Evolutionary conservation across 2,797 vertebrate species (phyloP), one percentile per base, ranked within the genome.

Genomic region (Macropus fuliginosus): DNA sequence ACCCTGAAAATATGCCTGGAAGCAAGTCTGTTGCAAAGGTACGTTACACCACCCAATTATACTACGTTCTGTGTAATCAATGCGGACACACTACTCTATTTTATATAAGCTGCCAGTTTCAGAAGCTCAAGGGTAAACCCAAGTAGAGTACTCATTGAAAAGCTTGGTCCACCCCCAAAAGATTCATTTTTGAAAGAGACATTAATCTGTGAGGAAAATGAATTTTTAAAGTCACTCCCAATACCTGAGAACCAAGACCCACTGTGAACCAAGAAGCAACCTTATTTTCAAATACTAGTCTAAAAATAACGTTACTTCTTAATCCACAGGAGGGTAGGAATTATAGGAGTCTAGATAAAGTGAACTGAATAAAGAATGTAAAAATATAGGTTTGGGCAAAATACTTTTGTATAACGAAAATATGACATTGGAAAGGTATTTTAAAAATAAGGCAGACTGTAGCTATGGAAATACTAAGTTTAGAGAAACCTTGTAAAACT

Each of bases 301-400:
- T 96, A 94, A 59, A 91, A 95, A 50, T 91, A 54, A 91, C 46
- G 50, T 95, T 94, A 81, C 62, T 89, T 95, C n/a, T 94, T 94
- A 95, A 94, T 93, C 66, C 66, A 93, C 55, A 94, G 56, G 62
- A 31, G 66, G 56, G 52, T 91, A 91, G 14, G 34, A 93, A 95
- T 57, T 91, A 46, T 10, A 81, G 66, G 57, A 40, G n/a, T n/a
- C 81, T 91, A 95, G 93, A 89, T 55, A 91, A 55, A 57, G 31
- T 11, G 56, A 52, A 95, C 28, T 93, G 54, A 96, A 50, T 28
- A 91, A 93, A 34, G 92, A 92, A 91, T 59, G 74, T 52, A 94
- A 92, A 95, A 55, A 93, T 54, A 92, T 34, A 16, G 14, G 91
- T 57, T 93, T 90, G 14, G 55, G 28, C 52, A 94, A 94, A 87